Base-by-base conservation (phyloP, 1,140 invertebrate genomes). In the Zaprionus africanus region DNA sequence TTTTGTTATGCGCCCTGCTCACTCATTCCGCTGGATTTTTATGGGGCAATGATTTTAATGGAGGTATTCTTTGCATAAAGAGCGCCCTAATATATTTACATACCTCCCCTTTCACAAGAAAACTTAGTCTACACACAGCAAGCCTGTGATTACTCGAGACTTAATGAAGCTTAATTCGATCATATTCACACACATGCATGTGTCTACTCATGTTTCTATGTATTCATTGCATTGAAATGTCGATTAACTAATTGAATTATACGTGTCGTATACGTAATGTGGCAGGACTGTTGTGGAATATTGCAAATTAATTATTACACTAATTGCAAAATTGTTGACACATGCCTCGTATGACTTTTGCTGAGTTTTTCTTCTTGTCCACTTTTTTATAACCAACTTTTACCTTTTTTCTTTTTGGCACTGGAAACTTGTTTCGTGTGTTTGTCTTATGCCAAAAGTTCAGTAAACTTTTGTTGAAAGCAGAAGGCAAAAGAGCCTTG, bases 401-500 rank as follows among this genome's bases (percentile, higher is more conserved):
- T 56, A 5, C 26, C 24, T 4, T 28, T 26, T 24, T 38, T 7
- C 31, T 11, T 38, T 38, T 13, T 15, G 34, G 17, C 9, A 46
- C 15, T 46, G 6, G 6, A 6, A 46, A 34, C 22, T 65, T 34
- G 11, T 13, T 22, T 22, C 46, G 38, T 66, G 31, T 22, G 26
- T 63, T 36, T 13, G 17, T 31, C 53, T 56, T 56, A 2, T 24
- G 15, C 24, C 53, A 56, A 66, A 53, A 70, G 83, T 76, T 85
- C 82, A 85, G 87, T 86, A 85, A 85, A 82, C 82, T 65, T 73
- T 79, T 11, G 67, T 58, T 28, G 49, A 57, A 59, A 34, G 54
- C 46, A 63, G 28, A 38, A 57, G 34, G 6, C 34, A 57, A 56
- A 19, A 46, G 17, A 34, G 36, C 62, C 61, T 75, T 79, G 51